Evolutionary conservation across 2,888 invertebrate species (phyloP).

Genomic region (Lepidocyrtinus sp.): DNA sequence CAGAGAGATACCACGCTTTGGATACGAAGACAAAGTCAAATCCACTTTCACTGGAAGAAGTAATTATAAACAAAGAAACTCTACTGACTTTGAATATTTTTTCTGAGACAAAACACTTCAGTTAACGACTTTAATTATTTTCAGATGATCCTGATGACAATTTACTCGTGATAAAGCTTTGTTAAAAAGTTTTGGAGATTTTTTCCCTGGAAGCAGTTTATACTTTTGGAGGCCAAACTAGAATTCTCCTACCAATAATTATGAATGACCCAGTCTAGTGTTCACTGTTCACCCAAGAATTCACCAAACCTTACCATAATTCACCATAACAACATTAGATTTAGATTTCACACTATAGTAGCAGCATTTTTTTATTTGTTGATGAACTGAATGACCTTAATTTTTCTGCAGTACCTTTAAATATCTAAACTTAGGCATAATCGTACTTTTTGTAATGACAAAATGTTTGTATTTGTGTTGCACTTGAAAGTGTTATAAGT

Average conservation of each 20-base stretch:
- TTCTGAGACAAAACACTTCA: too few relatives aligned
- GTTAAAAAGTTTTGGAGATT: neutral
- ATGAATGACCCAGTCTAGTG: neutral
- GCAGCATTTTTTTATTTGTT: neutral
- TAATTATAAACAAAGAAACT: slow-evolving; percentile 71
- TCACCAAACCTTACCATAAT: neutral
- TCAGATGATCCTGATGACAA: slow-evolving; percentile 78
- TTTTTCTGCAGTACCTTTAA: neutral
- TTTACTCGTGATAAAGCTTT: slow-evolving; percentile 75
- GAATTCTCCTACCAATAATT: neutral
- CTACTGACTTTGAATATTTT: slow-evolving; percentile 32
- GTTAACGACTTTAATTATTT: slow-evolving; percentile 70
- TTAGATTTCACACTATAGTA: neutral
- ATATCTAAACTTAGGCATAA: neutral
- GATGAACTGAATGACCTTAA: neutral
- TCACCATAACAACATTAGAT: neutral
- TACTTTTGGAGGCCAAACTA: too few relatives aligned
- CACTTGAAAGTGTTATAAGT: neutral
- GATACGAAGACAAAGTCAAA: slow-evolving; percentile 82
- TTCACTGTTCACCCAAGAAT: neutral
- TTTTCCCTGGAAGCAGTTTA: neutral
- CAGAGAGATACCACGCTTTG: slow-evolving; percentile 81
- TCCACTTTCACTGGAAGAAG: slow-evolving; percentile 82
- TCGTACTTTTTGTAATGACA: neutral
- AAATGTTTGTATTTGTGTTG: neutral